Evolutionary conservation across 2,888 invertebrate genomes (phyloP).

Genomic region (Aporophyla lueneburgensis): DNA sequence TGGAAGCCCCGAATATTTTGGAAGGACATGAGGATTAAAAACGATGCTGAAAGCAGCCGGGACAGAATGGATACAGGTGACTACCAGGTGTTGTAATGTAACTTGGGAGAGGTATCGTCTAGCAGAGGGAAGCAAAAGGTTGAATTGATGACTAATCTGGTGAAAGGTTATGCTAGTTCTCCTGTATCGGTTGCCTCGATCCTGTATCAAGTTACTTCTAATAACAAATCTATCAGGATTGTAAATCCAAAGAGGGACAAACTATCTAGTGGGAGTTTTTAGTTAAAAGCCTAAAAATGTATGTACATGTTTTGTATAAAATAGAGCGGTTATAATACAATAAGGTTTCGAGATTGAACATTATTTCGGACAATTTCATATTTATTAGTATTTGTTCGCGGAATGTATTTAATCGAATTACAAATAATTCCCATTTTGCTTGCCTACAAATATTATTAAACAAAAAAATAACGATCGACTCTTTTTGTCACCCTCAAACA

Average conservation of each 20-base stretch:
- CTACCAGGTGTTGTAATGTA: background rate
- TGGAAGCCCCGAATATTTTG: background rate
- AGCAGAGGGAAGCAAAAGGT: background rate
- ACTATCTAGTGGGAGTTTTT: too few relatives aligned
- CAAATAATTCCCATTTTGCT: too few relatives aligned
- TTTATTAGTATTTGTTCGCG: background rate
- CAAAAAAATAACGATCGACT: too few relatives aligned
- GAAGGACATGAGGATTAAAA: background rate
- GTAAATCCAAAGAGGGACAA: too few relatives aligned
- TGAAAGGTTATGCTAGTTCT: background rate
- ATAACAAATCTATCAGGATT: too few relatives aligned
- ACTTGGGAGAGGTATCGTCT: background rate
- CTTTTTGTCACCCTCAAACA: too few relatives aligned
- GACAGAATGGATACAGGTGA: background rate
- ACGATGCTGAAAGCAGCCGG: background rate
- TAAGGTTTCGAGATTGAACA: background rate
- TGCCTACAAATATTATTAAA: too few relatives aligned
- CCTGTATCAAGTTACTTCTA: too few relatives aligned
- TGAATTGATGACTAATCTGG: background rate
- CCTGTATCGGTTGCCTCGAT: background rate
- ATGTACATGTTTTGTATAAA: too few relatives aligned
- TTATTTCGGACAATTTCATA: background rate
- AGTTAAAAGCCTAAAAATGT: too few relatives aligned
- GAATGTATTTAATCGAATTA: too few relatives aligned
- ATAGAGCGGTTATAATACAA: background rate